Base-by-base conservation (phyloP, 2,888 invertebrate genomes). In the Leucophora obtusa region DNA sequence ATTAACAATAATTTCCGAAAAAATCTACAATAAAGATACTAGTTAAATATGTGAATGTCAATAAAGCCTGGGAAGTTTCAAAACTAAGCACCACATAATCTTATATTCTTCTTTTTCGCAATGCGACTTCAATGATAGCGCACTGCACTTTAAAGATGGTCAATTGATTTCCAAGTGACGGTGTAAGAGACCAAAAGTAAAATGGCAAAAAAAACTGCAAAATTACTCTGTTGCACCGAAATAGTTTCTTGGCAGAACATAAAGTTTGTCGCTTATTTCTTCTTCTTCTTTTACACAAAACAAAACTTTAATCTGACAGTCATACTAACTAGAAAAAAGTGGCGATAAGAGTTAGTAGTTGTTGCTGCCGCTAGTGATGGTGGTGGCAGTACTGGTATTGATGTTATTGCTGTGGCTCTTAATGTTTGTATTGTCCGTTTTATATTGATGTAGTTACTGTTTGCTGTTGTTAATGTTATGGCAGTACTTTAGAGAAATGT, bases 191-290 rank as follows among this genome's bases (percentile, higher is more conserved):
- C 33, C 43, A 33, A 71, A 71, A 24, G 54, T 33, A 33, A 24
- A 71, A 59, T 24, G 15, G 28, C 17, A 18, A 50, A 17, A 21
- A 65, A 70, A 79, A 65, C 2, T 5, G 2, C 2, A 2, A 24
- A 24, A 2, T 3, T 24, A 3, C 2, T 3, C 28, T 28, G 28
- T 28, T 28, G 28, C 28, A 28, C 58, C 56, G 24, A 65, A 59
- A 70, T 58, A 54, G 56, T 65, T 77, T 77, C 68, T 73, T 47
- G 56, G 38, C 38, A 75, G 73, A 81, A 73, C 76, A 77, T 38
- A 74, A 68, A 77, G 51, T 81, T 81, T 81, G 81, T 81, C 81
- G 81, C 81, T 77, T 53, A 59, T 79, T 71, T 53, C 24, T 53
- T 62, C n/a, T 14, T 21, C 21, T 54, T 33, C 17, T 24, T 4